These are phyloP conservation scores for Hiodon tergisus DNA, from an alignment of 2,113 vertebrate genomes.

Conservation along the genomic window DNA sequence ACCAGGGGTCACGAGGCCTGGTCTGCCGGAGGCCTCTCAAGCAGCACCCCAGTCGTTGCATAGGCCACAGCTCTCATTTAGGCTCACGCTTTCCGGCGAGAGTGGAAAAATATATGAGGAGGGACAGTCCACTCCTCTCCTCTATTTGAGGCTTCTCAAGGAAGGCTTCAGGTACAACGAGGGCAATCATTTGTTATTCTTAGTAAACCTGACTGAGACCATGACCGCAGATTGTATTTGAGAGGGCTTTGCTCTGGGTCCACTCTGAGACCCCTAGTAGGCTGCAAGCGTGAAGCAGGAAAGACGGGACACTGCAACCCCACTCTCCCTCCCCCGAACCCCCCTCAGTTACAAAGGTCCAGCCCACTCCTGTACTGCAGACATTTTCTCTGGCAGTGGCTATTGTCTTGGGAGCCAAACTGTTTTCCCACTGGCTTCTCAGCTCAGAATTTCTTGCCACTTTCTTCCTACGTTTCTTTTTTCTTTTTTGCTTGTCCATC, in stretches of 20 bases:
- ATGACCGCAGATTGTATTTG: constrained; percentile 58
- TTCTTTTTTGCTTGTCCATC: constrained; percentile 39
- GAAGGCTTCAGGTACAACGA: background rate
- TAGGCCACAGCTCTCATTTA: constrained; percentile 62
- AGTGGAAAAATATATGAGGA: constrained; percentile 61
- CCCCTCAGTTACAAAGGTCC: constrained; percentile 41
- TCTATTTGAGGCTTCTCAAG: constrained; percentile 19
- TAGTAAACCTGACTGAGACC: constrained; percentile 49
- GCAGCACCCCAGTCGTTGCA: constrained; percentile 39
- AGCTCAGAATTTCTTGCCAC: constrained; percentile 48
- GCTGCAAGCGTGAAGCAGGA: constrained; percentile 34
- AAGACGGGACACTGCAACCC: background rate
- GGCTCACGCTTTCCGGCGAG: constrained; percentile 49
- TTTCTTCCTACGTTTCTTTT: constrained; percentile 39
- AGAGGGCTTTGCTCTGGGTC: constrained; percentile 33
- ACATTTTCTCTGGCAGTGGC: constrained; percentile 69
- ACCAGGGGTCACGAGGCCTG: constrained; percentile 20
- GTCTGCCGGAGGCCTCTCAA: constrained; percentile 37
- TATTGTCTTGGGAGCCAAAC: constrained; percentile 57
- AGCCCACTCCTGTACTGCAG: constrained; percentile 56
- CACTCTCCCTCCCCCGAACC: constrained; percentile 30
- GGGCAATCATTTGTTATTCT: constrained; percentile 49
- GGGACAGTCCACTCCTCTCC: constrained; percentile 9
- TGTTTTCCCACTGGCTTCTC: constrained; percentile 43
- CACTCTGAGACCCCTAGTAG: constrained; percentile 33